Conservation (phyloP, 2,113 vertebrate species). For the Vicugna pacos region DNA sequence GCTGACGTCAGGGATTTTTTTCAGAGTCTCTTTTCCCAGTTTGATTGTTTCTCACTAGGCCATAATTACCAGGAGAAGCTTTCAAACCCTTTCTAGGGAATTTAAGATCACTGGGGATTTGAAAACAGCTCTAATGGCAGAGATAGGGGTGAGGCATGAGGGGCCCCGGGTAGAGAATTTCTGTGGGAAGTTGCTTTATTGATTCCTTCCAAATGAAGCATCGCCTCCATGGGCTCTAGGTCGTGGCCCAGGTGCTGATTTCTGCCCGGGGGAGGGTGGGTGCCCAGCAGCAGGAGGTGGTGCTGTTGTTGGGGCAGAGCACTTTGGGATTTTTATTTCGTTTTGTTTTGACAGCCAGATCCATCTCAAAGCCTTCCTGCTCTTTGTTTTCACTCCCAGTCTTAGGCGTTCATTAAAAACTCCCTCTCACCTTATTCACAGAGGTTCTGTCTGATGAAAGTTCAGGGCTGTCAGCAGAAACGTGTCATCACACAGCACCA, state of each 20-base stretch:
- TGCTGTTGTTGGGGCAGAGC: not conserved
- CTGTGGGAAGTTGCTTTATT: not conserved
- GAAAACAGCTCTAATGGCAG: not conserved
- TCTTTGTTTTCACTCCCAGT: slow-evolving; percentile 62
- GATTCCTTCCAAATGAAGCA: slow-evolving; percentile 36
- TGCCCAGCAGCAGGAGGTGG: not conserved
- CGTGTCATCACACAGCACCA: slow-evolving; percentile 67
- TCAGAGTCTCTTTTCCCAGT: not conserved
- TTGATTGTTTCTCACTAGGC: slow-evolving; percentile 36
- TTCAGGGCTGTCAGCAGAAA: slow-evolving; percentile 74
- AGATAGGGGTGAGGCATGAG: not conserved
- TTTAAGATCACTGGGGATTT: not conserved
- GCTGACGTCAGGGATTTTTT: not conserved
- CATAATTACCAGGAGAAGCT: slow-evolving; percentile 40
- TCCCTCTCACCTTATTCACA: slow-evolving; percentile 65
- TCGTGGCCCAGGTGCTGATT: not conserved
- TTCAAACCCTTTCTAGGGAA: slow-evolving; percentile 7
- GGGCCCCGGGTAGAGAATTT: not conserved
- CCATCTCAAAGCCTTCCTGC: slow-evolving; percentile 39
- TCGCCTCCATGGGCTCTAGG: not conserved
- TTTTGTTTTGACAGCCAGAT: slow-evolving; percentile 75
- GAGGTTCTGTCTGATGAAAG: slow-evolving; percentile 62
- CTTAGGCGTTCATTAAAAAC: slow-evolving; percentile 74
- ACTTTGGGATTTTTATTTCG: slow-evolving; percentile 66
- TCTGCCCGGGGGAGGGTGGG: not conserved